Base-by-base conservation (phyloP, 2,113 vertebrate genomes). In the Aphyosemion australe region DNA sequence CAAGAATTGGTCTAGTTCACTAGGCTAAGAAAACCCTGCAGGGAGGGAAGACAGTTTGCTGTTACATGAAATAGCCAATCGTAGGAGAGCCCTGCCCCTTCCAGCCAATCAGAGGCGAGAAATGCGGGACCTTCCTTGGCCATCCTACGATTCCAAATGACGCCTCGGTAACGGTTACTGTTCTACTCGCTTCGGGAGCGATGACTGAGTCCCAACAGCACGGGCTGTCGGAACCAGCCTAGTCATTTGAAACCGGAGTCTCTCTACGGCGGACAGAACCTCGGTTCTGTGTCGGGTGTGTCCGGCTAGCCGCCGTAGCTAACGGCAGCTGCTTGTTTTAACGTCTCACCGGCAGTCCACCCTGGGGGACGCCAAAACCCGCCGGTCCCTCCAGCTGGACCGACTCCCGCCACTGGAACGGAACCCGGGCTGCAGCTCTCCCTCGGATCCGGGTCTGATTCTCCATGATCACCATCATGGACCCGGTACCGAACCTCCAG, bases 381-480 rank as follows among this genome's bases (percentile, higher is more conserved):
- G n/a, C n/a, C n/a, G n/a, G n/a, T n/a, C n/a, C n/a, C n/a, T n/a
- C n/a, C 26, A 26, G 26, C 5, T 2, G 26, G 26, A 26, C 26
- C 5, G 26, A 26, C 26, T 26, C 26, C 26, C 3, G 26, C 5
- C 26, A 26, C 26, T 26, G 26, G 26, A 5, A 26, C 26, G 26
- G 26, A 26, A 26, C 26, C 26, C 5, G 26, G 26, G 26, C 26
- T 26, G 26, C 26, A 26, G 26, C 26, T 26, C 26, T 5, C 26
- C 5, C 26, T 26, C 26, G 26, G 26, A 26, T 26, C 26, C 26
- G 26, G 26, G 26, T 26, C 26, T 26, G 26, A 12, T 6, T 47
- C 6, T 21, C 57, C 51, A 72, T 82, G 74, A 26, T 74, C 61
- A 55, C 51, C 0, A 89, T 88, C 85, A 85, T 56, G 53, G 49